These are phyloP conservation scores for Microctonus hyperodae DNA, from an alignment of 2,888 invertebrate species.

Conservation along the genomic window DNA sequence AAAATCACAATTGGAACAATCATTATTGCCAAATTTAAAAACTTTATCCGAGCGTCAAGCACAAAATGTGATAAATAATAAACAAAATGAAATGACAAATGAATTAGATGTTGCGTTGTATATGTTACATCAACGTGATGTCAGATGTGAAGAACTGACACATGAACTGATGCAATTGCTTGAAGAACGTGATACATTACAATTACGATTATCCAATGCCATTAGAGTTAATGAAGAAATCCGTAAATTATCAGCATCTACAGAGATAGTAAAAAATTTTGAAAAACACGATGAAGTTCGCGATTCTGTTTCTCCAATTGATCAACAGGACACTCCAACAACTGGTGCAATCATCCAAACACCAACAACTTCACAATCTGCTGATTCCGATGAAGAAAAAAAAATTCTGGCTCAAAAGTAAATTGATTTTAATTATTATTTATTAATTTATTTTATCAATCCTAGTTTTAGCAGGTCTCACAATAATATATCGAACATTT, in stretches of 20 bases:
- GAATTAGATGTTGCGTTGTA: slow-evolving; percentile 83
- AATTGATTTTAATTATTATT: slow-evolving; percentile 39
- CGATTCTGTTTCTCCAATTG: slow-evolving; percentile 11
- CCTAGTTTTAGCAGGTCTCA: too few species aligned
- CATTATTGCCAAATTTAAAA: slow-evolving; percentile 25
- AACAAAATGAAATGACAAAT: slow-evolving; percentile 36
- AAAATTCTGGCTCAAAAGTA: slow-evolving; percentile 59
- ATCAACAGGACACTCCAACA: slow-evolving; percentile 36
- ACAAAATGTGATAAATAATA: not conserved
- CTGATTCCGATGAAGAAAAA: slow-evolving; percentile 55
- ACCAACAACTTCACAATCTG: slow-evolving; percentile 52
- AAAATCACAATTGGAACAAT: slow-evolving; percentile 37
- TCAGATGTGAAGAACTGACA: slow-evolving; percentile 85
- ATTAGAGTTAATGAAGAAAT: slow-evolving; percentile 76
- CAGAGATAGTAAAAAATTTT: not conserved
- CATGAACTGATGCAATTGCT: slow-evolving; percentile 81
- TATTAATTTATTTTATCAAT: too few species aligned
- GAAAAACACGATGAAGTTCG: slow-evolving; percentile 31
- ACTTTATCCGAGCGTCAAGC: slow-evolving; percentile 10
- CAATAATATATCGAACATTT: too few species aligned
- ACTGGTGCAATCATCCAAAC: slow-evolving; percentile 49
- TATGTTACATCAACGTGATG: slow-evolving; percentile 86
- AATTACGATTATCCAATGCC: slow-evolving; percentile 82
- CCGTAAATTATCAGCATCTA: slow-evolving; percentile 48
- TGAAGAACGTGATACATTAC: slow-evolving; percentile 86